Evolutionary conservation across 2,113 vertebrate genomes (phyloP).

Genomic region (Chionis minor): DNA sequence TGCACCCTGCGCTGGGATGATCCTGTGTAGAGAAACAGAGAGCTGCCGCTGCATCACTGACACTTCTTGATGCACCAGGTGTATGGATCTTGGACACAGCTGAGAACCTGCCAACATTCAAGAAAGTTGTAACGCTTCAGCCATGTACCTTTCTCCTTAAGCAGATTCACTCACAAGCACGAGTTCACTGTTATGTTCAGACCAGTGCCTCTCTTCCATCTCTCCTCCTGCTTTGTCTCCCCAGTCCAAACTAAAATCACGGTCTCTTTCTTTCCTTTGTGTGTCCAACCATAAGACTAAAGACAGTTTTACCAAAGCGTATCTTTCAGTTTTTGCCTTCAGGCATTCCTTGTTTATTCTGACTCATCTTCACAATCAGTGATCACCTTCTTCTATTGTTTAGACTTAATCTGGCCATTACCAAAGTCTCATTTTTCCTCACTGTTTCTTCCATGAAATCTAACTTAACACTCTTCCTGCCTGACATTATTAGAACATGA

Average conservation of each 20-base stretch:
- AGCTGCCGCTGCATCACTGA: background rate
- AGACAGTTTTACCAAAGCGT: background rate
- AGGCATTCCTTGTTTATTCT: background rate
- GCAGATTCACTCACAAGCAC: background rate
- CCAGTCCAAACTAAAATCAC: background rate
- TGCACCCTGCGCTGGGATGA: background rate
- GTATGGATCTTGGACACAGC: background rate
- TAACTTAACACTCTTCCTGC: background rate
- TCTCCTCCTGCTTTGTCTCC: background rate
- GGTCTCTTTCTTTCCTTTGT: background rate
- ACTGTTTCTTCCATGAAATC: background rate
- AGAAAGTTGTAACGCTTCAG: background rate
- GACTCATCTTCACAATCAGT: background rate
- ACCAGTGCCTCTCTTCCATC: background rate
- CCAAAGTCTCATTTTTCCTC: background rate
- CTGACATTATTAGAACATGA: background rate
- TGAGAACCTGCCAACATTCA: background rate
- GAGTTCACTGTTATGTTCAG: background rate
- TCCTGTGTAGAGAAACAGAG: background rate
- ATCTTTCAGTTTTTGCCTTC: background rate
- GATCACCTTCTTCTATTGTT: background rate
- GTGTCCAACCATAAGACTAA: background rate
- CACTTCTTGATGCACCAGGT: background rate
- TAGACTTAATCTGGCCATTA: background rate
- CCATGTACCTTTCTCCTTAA: background rate